phyloP scores from a whole-genome alignment of 2,888 invertebrate species.

The Plagiodera versicolora region DNA sequence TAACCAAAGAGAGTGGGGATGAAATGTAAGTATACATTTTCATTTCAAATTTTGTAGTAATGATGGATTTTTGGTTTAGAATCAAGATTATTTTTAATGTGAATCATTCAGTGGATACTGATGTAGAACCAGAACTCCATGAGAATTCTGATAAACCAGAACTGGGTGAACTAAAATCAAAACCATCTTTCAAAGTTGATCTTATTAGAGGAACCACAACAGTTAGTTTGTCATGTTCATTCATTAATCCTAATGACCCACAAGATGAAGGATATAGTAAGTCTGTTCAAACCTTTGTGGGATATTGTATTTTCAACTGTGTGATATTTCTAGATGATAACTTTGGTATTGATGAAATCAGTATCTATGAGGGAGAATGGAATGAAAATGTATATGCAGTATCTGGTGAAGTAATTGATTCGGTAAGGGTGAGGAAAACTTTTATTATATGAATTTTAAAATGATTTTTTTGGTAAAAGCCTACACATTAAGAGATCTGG shows the following conservation, averaged over 20 bases:
- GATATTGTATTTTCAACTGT: not conserved
- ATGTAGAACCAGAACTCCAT: constrained; percentile 68
- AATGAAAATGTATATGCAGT: constrained; percentile 86
- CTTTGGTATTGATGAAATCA: constrained; percentile 92
- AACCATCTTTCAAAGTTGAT: constrained; percentile 90
- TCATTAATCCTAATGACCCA: constrained; percentile 61
- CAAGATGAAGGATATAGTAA: constrained; percentile 74
- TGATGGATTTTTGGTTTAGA: too few relatives aligned
- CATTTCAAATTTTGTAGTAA: too few relatives aligned
- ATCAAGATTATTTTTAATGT: constrained; percentile 85
- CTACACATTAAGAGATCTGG: too few relatives aligned
- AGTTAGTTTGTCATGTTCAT: constrained; percentile 84
- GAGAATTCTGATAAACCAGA: constrained; percentile 70
- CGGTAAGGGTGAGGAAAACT: constrained; percentile 63
- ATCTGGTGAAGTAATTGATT: constrained; percentile 93
- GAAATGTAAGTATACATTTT: constrained; percentile 65
- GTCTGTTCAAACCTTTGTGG: constrained; percentile 35
- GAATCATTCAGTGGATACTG: constrained; percentile 89
- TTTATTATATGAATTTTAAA: not conserved
- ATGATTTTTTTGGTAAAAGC: not conserved
- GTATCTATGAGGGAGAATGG: constrained; percentile 85
- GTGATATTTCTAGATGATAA: constrained; percentile 70
- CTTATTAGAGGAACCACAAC: constrained; percentile 76
- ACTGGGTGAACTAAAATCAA: constrained; percentile 82
- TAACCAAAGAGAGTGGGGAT: constrained; percentile 71